Percentiles rank a stretch among this genome's conserved stretches.
Evolutionary conservation across 2,888 invertebrate species (phyloP).

Genomic region (Mythimna pallens): DNA sequence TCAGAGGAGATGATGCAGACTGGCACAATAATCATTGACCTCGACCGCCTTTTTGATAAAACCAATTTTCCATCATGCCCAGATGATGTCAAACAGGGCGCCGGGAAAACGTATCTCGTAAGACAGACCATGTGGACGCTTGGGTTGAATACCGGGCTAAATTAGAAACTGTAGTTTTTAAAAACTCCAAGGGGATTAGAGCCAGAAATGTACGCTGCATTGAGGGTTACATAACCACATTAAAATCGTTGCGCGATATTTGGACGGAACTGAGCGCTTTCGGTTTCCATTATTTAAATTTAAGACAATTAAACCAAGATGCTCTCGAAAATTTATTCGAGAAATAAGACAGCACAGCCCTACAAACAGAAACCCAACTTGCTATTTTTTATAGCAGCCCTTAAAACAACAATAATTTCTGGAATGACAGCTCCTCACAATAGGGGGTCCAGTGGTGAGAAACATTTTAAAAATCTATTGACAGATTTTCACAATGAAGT

Average conservation of each 20-base stretch:
- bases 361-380: conserved; percentile 39
- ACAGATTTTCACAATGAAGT: conserved; percentile 12
- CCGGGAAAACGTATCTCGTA: too few relatives aligned
- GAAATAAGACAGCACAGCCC: conserved; percentile 28
- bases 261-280: background rate
- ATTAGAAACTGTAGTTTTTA: too few relatives aligned
- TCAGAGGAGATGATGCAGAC: conserved; percentile 16
- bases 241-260: background rate
- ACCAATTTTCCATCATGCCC: conserved; percentile 32
- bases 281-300: conserved; percentile 40
- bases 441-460: conserved; percentile 32
- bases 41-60: conserved; percentile 46
- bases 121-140: too few relatives aligned
- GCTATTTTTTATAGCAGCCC: conserved; percentile 25
- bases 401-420: too few relatives aligned
- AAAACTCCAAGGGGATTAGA: background rate
- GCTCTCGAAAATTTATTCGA: conserved; percentile 28
- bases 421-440: conserved; percentile 35
- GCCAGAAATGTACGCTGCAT: background rate
- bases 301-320: conserved; percentile 5
- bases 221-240: background rate
- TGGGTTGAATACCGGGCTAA: too few relatives aligned
- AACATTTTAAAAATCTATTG: conserved; percentile 12
- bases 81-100: too few relatives aligned
- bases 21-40: conserved; percentile 29